Percentiles rank a stretch among this genome's conserved stretches.
Conservation (phyloP, 92 coral and sea anemone species). For the Pocillopora grandis region DNA sequence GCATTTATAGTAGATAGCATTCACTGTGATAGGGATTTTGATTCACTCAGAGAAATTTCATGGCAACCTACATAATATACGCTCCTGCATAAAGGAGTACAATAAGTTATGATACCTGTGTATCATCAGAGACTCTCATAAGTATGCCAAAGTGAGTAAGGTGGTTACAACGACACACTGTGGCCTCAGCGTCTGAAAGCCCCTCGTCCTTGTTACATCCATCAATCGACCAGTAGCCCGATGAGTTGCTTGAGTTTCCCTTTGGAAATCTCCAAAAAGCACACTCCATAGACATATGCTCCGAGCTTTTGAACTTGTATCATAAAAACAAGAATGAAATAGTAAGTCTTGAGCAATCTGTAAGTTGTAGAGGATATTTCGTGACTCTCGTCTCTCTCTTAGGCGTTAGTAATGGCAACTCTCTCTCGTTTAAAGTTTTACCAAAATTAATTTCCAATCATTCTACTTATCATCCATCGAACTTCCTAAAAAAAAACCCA, state of each 20-base stretch:
- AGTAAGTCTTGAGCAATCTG: background rate
- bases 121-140: slow-evolving; percentile 63
- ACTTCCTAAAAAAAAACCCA: too few relatives aligned
- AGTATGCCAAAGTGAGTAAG: slow-evolving; percentile 79
- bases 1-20: too few relatives aligned
- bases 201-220: slow-evolving; percentile 64
- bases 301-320: slow-evolving; percentile 37
- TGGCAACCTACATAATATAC: background rate
- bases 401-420: too few relatives aligned
- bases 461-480: too few relatives aligned
- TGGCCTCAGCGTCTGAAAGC: slow-evolving; percentile 47
- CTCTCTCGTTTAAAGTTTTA: too few relatives aligned
- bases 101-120: slow-evolving; percentile 28
- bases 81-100: too few relatives aligned
- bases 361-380: background rate
- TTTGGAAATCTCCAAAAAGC: slow-evolving; percentile 38
- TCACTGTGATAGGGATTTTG: too few relatives aligned
- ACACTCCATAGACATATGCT: slow-evolving; percentile 50
- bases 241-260: slow-evolving; percentile 27
- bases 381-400: too few relatives aligned
- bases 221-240: slow-evolving; percentile 68
- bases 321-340: background rate
- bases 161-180: slow-evolving; percentile 77
- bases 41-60: background rate
- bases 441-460: too few relatives aligned